phyloP scores from a whole-genome alignment of 2,113 vertebrate species.

The Galbula dea region DNA sequence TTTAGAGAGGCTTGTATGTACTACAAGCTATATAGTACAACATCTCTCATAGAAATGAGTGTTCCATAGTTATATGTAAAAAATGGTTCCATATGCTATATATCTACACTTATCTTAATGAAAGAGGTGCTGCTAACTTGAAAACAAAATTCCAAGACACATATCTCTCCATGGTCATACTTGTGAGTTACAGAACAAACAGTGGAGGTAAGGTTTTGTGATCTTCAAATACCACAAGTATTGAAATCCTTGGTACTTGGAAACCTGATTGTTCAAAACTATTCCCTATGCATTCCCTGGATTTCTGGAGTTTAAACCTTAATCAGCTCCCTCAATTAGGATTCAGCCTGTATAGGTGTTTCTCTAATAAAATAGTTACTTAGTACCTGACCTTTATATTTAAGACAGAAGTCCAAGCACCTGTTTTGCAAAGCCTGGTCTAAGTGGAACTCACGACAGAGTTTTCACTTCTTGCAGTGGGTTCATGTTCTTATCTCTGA shows the following conservation, averaged over 20 bases:
- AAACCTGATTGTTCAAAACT: not conserved
- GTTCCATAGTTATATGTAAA: not conserved
- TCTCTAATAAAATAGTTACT: not conserved
- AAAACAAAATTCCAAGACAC: no score
- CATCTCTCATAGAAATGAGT: not conserved
- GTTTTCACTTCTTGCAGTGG: not conserved
- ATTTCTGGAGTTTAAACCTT: not conserved
- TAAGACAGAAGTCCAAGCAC: not conserved
- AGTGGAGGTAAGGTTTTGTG: not conserved
- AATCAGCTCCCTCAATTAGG: not conserved
- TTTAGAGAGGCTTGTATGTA: not conserved
- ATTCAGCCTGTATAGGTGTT: not conserved
- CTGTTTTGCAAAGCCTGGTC: not conserved
- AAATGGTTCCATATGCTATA: not conserved
- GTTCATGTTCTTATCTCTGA: not conserved
- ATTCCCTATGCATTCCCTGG: not conserved
- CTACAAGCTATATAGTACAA: not conserved
- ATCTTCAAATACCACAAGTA: not conserved
- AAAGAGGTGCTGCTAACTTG: no score
- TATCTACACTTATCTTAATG: no score
- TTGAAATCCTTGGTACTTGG: not conserved
- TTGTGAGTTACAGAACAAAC: not conserved
- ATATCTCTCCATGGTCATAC: not conserved
- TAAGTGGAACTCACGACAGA: not conserved
- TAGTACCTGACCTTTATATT: not conserved